Conservation (phyloP, 2,888 invertebrate species). For the Cremastinae sp. region DNA sequence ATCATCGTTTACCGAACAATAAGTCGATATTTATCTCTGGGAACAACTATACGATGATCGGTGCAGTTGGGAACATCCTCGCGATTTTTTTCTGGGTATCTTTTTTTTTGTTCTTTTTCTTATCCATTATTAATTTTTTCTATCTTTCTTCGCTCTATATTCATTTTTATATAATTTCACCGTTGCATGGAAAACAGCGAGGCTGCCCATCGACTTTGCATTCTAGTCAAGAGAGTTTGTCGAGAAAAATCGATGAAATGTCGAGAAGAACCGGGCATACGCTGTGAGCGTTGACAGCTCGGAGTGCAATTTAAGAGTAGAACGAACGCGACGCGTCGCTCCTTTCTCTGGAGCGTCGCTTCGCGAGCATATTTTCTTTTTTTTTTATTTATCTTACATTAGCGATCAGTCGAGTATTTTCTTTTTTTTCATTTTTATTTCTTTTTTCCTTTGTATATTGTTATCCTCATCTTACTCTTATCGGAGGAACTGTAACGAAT, state of each 20-base stretch:
- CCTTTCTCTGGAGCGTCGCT: slow-evolving; percentile 36
- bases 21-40: too few species aligned
- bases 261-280: slow-evolving; percentile 54
- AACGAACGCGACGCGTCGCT: slow-evolving; percentile 45
- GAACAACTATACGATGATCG: too few species aligned
- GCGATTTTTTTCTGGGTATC: neutral
- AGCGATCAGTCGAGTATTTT: too few species aligned
- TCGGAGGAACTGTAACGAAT: slow-evolving; percentile 4
- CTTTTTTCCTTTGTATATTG: slow-evolving; percentile 22
- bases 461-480: slow-evolving; percentile 9
- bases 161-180: slow-evolving; percentile 33
- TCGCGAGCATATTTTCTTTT: neutral
- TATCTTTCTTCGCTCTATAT: slow-evolving; percentile 25
- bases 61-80: slow-evolving; percentile 18
- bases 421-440: slow-evolving; percentile 15
- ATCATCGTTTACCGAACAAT: too few species aligned
- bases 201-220: neutral
- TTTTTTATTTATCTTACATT: slow-evolving; percentile 12
- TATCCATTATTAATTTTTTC: too few species aligned
- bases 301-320: slow-evolving; percentile 62
- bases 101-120: neutral
- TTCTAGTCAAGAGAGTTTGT: slow-evolving; percentile 58
- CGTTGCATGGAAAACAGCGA: slow-evolving; percentile 19
- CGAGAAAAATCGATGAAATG: neutral
- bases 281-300: slow-evolving; percentile 60